Evolutionary conservation across 2,888 invertebrate genomes (phyloP).

Genomic region (Agrochola lota): DNA sequence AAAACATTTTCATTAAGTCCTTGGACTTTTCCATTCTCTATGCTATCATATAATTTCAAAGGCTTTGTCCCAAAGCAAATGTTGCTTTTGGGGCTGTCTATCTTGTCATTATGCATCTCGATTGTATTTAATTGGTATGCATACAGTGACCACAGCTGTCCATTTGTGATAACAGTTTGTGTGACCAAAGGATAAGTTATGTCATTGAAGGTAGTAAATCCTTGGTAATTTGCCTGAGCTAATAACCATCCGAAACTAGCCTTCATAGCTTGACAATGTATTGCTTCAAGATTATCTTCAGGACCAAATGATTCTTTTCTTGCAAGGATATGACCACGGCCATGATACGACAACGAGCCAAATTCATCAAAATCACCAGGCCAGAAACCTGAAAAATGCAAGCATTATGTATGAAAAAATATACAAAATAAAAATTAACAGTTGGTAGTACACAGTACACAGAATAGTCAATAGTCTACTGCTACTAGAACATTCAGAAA

Average conservation of each 20-base stretch:
- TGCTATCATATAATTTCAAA: slow-evolving; percentile 93
- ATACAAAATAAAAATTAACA: background rate
- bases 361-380: slow-evolving; percentile 95
- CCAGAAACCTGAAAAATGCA: slow-evolving; percentile 93
- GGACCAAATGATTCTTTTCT: slow-evolving; percentile 88
- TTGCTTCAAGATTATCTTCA: slow-evolving; percentile 91
- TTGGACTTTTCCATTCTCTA: slow-evolving; percentile 93
- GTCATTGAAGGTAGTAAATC: slow-evolving; percentile 97
- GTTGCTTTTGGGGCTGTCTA: slow-evolving; percentile 93
- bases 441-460: background rate
- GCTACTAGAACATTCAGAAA: background rate
- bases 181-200: slow-evolving; percentile 97
- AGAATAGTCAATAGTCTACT: background rate
- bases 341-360: slow-evolving; percentile 94
- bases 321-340: slow-evolving; percentile 90
- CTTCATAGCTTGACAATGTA: slow-evolving; percentile 94
- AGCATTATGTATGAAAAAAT: background rate
- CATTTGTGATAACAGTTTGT: slow-evolving; percentile 97
- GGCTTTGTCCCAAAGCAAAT: slow-evolving; percentile 95
- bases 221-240: slow-evolving; percentile 95
- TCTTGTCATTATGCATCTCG: slow-evolving; percentile 91
- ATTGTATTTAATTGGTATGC: slow-evolving; percentile 98
- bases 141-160: slow-evolving; percentile 96
- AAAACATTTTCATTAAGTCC: slow-evolving; percentile 96
- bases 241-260: slow-evolving; percentile 95